Conservation (phyloP, 2,888 invertebrate genomes). For the Trissolcus brochymenae region DNA sequence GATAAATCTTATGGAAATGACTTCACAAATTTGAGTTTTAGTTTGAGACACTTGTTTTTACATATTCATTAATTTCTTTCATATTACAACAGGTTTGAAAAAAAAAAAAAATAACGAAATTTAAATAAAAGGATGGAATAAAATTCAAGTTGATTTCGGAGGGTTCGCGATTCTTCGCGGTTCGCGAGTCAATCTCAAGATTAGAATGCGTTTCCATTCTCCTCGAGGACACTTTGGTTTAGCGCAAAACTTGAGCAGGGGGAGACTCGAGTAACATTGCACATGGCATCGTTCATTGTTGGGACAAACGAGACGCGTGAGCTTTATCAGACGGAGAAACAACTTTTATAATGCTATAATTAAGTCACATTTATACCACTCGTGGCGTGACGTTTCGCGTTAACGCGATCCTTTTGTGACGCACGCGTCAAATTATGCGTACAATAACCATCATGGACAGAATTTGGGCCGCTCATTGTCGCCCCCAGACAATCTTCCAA, state of each 20-base stretch:
- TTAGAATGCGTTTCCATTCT: slow-evolving; percentile 57
- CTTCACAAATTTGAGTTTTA: no score
- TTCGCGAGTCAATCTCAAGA: slow-evolving; percentile 57
- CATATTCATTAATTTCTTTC: no score
- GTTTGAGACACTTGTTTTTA: no score
- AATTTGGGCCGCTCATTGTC: slow-evolving; percentile 5
- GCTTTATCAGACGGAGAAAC: slow-evolving; percentile 58
- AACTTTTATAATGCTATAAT: slow-evolving; percentile 55
- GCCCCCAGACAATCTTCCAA: slow-evolving; percentile 2
- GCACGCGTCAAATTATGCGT: neutral
- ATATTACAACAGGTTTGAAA: no score
- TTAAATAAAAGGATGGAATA: slow-evolving; percentile 32
- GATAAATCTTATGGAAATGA: no score
- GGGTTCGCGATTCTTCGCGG: slow-evolving; percentile 54
- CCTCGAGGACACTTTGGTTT: slow-evolving; percentile 52
- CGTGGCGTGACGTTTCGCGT: slow-evolving; percentile 17
- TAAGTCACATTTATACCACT: slow-evolving; percentile 51
- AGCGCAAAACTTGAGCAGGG: slow-evolving; percentile 53
- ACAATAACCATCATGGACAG: slow-evolving; percentile 24
- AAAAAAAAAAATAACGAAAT: slow-evolving; percentile 5
- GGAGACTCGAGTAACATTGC: slow-evolving; percentile 59
- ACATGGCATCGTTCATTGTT: slow-evolving; percentile 66
- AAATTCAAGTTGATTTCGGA: slow-evolving; percentile 3
- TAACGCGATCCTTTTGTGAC: neutral
- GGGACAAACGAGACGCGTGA: slow-evolving; percentile 48